Evolutionary conservation across 35 echinoderm and acorn worm genomes (phyloP).

Genomic region (Ptychodera flava): DNA sequence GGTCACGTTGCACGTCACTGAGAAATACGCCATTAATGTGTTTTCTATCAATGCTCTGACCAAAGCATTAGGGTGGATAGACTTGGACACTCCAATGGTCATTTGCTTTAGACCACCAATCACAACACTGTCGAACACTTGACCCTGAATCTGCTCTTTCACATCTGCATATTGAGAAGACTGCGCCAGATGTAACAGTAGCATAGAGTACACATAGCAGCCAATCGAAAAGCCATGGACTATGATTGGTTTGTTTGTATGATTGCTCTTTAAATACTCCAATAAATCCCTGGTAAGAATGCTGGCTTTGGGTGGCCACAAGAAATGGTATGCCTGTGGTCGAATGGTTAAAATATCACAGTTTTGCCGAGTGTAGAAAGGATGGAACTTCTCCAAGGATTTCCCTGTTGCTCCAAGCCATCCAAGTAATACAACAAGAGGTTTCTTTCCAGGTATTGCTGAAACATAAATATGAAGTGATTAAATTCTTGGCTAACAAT

Average conservation of each 20-base stretch:
- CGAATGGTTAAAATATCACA: background rate
- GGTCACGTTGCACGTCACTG: background rate
- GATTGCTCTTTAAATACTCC: background rate
- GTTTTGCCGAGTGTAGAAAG: background rate
- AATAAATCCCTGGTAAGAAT: background rate
- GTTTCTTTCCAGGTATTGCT: no score
- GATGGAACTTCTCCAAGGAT: background rate
- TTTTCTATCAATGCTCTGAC: background rate
- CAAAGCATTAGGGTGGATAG: background rate
- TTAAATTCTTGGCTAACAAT: no score
- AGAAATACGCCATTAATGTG: background rate
- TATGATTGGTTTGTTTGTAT: background rate
- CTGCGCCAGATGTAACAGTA: background rate
- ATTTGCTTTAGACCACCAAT: background rate
- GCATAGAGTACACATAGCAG: background rate
- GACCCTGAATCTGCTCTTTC: background rate
- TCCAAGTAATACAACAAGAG: background rate
- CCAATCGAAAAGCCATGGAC: slow-evolving; percentile 8
- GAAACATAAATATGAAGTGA: no score
- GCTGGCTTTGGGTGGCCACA: background rate
- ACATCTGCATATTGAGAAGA: background rate
- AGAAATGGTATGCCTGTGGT: background rate
- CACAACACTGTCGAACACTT: background rate
- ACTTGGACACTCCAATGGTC: background rate
- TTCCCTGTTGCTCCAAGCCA: background rate